Evolutionary conservation across 2,888 invertebrate species (phyloP), one percentile per base, ranked within the genome.

Genomic region (Eupithecia tripunctaria): DNA sequence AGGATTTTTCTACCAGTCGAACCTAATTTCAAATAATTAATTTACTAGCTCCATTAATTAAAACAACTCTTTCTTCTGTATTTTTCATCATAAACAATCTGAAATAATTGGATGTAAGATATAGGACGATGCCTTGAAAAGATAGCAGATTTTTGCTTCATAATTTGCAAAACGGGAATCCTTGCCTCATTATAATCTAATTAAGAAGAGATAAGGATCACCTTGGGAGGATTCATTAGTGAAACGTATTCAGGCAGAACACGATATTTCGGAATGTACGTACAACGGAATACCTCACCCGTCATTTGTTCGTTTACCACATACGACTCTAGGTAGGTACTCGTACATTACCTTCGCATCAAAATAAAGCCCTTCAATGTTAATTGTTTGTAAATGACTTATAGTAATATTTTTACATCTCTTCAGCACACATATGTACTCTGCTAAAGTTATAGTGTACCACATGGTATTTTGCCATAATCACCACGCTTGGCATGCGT

Each of bases 241-340:
- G 70, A 74, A 75, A 72, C 74, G 69, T 73, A 67, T 73, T 65
- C 68, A 71, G 67, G 68, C 69, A 65, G 72, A 51, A 67, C 74
- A 72, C 72, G 70, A 72, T 56, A 25, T 56, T n/a, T 25, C 25
- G 21, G 51, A 25, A 25, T 25, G 21, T 25, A 25, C 14, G n/a
- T 25, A 14, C 51, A 12, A n/a, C 25, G 51, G 56, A 56, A 56
- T 56, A 56, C 7, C 56, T 25, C 56, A 25, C 12, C 56, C 3
- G 21, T 10, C 21, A n/a, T 51, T 51, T 51, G 51, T 51, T 51
- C 21, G 51, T 51, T 10, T 51, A 51, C 51, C 10, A 51, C 21
- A 21, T 51, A 14, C 56, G 47, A 21, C 10, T 51, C 10, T 43
- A 43, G n/a, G 6, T 14, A 41, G 15, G 14, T 15, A 12, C 18